These are phyloP conservation scores for Mormyrus iriodes DNA, from an alignment of 2,113 vertebrate species.

Conservation along the genomic window DNA sequence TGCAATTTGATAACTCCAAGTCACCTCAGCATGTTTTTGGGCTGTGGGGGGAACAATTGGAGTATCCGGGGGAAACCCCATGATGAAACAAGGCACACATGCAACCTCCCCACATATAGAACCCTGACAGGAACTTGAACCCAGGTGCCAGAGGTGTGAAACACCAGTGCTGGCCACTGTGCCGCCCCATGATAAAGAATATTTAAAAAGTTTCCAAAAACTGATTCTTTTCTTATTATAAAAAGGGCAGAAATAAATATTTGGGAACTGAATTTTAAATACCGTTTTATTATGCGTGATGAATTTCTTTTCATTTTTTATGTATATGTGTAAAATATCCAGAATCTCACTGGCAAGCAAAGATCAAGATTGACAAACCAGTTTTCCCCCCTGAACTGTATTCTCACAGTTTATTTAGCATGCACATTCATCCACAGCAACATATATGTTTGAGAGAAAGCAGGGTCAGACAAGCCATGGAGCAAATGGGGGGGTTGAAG, in stretches of 20 bases:
- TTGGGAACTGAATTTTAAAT: not conserved
- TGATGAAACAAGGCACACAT: not conserved
- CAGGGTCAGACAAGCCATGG: not conserved
- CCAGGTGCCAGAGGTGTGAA: not conserved
- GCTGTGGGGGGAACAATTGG: not conserved
- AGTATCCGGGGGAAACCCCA: not conserved
- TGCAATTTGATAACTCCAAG: not conserved
- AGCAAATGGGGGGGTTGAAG: not conserved
- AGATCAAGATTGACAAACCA: not conserved
- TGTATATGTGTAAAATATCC: not conserved
- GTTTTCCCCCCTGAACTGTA: not conserved
- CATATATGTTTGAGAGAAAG: not conserved
- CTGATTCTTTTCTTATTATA: not conserved
- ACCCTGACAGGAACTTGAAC: not conserved
- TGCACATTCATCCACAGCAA: not conserved
- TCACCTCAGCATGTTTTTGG: not conserved
- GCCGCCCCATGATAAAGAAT: too few relatives aligned
- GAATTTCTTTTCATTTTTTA: not conserved
- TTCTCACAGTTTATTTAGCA: too few relatives aligned
- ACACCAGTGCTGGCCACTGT: not conserved
- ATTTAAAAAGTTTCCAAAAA: not conserved
- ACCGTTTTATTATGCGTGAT: not conserved
- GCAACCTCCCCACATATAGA: not conserved
- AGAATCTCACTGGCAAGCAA: not conserved
- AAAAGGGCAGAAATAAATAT: not conserved